Evolutionary conservation across 2,888 invertebrate genomes (phyloP), one percentile per base, ranked within the genome.

Genomic region (Nineta flava): DNA sequence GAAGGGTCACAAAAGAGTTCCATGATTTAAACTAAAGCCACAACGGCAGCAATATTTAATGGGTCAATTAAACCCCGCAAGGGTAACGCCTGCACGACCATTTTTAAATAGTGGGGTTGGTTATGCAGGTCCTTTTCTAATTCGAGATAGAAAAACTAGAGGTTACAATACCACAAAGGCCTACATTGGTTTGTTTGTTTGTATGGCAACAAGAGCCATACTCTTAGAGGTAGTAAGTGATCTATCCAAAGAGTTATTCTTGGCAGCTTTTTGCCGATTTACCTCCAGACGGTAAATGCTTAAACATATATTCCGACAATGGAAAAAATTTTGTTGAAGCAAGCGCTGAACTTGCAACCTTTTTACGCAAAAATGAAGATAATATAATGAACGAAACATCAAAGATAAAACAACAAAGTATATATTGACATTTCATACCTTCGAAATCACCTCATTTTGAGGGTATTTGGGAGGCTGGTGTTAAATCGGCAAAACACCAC

Each of bases 221-320:
- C 59, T 64, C 46, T 46, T 63, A 12, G 62, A 63, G 51, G 44
- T 61, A 1, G 61, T 61, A 2, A 54, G 55, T 15, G 56, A 58
- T 19, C 26, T 62, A 1, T 55, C 59, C 0, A 58, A 61, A 0
- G 58, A 59, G 15, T 53, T 55, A 1, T 63, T 64, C 50, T 21
- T 64, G 2, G 58, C 56, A 1, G 57, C 62, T 1, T 46, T 64
- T 2, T 45, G 53, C 16, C 54, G 62, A 6, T 63, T 64, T 40
- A 57, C 61, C 6, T 53, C 61, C 3, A 47, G 62, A 38, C 50
- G 62, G 63, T 1, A 45, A 50, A 21, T 52, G 55, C 2, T 13
- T 17, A 2, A 46, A 57, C 9, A 55, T 65, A 0, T 58, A 55
- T 47, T 60, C 59, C 4, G 62, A 63, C 44, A 60, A 60, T 46